phyloP scores from a whole-genome alignment of 2,113 vertebrate species.

The Sisor rabdophorus region DNA sequence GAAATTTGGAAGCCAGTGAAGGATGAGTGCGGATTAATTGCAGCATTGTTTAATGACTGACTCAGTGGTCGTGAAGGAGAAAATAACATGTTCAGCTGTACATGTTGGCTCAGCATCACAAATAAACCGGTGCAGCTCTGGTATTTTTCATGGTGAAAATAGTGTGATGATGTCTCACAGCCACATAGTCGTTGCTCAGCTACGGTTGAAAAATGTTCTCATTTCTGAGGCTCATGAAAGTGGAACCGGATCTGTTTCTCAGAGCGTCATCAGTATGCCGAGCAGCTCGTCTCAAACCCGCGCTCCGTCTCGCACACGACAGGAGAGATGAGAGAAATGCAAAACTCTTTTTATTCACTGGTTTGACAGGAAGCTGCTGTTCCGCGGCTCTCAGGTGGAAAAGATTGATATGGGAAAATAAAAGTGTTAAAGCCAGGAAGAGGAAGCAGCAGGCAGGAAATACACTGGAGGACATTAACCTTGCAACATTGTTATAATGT shows the following conservation, averaged over 20 bases:
- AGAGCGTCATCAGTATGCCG: not conserved
- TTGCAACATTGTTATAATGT: no score
- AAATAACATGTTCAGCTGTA: constrained; percentile 11
- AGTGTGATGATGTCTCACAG: not conserved
- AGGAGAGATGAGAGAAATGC: not conserved
- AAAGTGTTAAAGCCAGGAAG: not conserved
- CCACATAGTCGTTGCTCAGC: not conserved
- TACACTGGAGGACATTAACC: not conserved
- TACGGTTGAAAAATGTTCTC: constrained; percentile 38
- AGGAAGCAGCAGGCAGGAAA: not conserved
- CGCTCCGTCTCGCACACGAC: not conserved
- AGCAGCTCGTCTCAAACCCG: not conserved
- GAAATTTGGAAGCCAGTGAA: not conserved
- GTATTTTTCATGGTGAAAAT: not conserved
- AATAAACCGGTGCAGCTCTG: constrained; percentile 3
- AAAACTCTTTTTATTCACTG: not conserved
- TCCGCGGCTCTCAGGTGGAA: not conserved
- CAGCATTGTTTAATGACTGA: not conserved
- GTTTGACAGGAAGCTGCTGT: not conserved
- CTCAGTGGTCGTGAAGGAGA: not conserved
- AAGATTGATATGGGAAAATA: not conserved
- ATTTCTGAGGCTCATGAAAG: constrained; percentile 27
- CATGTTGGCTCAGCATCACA: not conserved
- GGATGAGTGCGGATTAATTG: not conserved
- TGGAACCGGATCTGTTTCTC: constrained; percentile 20